Percentiles rank a stretch among this genome's conserved stretches.
These are phyloP conservation scores for Phengaris arion DNA, from an alignment of 2,888 invertebrate species.

Conservation along the genomic window DNA sequence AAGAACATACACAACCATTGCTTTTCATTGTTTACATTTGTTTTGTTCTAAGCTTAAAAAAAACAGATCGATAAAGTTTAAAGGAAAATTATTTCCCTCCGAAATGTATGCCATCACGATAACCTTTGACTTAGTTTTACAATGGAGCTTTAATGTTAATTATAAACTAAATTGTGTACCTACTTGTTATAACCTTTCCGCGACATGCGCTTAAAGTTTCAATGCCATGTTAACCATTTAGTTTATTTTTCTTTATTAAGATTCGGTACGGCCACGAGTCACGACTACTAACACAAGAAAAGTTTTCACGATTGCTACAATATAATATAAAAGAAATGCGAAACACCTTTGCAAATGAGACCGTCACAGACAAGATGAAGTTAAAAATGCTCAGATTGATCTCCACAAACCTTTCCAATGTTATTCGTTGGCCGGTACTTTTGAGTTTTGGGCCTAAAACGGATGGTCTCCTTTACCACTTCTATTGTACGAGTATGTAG, in stretches of 20 bases:
- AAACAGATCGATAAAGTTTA: background rate
- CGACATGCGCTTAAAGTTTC: background rate
- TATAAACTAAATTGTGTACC: background rate
- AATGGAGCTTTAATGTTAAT: background rate
- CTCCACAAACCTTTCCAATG: no score
- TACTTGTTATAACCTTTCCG: background rate
- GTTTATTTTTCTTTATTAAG: background rate
- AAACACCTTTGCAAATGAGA: no score
- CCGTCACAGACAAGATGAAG: no score
- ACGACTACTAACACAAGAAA: no score
- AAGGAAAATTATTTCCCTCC: background rate
- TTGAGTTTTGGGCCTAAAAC: no score
- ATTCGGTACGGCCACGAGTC: background rate
- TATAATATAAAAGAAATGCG: no score
- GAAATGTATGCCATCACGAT: constrained; percentile 9
- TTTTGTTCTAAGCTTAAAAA: background rate
- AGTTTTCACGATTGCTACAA: no score
- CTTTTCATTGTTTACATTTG: no score
- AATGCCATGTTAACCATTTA: background rate
- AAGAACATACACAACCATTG: no score
- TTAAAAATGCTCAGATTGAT: no score
- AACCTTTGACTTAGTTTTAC: background rate
- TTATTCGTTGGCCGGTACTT: no score
- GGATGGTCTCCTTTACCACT: no score
- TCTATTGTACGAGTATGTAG: background rate